Percentiles rank a stretch among this genome's conserved stretches.
Evolutionary conservation across 2,797 vertebrate species (phyloP).

Genomic region (Manis pentadactyla): DNA sequence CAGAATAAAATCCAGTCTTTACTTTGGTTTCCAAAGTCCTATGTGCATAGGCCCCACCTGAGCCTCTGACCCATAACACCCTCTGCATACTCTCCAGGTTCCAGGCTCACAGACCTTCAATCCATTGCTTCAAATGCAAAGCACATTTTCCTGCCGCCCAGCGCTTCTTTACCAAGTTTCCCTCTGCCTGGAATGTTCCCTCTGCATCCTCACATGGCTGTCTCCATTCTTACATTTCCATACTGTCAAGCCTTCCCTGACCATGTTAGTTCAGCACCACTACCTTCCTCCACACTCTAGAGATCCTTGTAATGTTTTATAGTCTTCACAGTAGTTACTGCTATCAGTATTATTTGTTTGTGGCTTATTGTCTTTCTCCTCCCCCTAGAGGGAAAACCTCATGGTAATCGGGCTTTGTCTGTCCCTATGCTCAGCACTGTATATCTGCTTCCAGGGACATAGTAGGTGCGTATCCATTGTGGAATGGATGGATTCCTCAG

Average conservation of each 20-base stretch:
- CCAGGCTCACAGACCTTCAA: neutral
- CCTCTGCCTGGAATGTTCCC: neutral
- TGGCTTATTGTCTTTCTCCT: neutral
- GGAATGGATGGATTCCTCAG: neutral
- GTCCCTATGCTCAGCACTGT: neutral
- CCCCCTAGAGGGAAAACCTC: neutral
- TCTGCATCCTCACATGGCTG: neutral
- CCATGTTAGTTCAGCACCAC: neutral
- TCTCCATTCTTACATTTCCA: neutral
- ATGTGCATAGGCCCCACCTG: too few relatives aligned
- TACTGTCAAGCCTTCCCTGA: neutral
- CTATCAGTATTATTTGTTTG: neutral
- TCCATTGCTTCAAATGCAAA: neutral
- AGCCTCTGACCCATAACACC: too few relatives aligned
- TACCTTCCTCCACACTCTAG: neutral
- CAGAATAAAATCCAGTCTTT: neutral
- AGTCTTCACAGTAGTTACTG: neutral
- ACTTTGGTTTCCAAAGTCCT: neutral
- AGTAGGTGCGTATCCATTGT: neutral
- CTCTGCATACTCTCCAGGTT: neutral
- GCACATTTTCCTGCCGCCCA: fast-evolving
- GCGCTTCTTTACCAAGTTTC: neutral
- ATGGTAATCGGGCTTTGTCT: neutral
- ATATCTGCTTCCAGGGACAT: neutral
- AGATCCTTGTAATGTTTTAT: neutral